Evolutionary conservation across 2,113 vertebrate genomes (phyloP), one percentile per base, ranked within the genome.

Genomic region (Chloropsis cyanopogon): DNA sequence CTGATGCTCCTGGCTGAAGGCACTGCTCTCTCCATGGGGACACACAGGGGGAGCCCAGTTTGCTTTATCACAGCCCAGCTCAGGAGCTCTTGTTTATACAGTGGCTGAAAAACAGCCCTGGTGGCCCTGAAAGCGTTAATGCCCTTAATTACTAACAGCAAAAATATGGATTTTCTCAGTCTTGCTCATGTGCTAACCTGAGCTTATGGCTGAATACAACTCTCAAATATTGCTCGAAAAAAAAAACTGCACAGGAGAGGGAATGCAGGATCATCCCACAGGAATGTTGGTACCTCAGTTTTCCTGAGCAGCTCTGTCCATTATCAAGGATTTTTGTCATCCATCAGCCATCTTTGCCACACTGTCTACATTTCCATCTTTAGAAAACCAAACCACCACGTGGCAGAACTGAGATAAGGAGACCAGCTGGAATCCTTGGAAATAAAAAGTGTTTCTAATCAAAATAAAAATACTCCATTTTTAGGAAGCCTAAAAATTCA

Each of bases 281-380:
- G 23, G 12, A 72, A 39, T 0, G 0, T 7, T 17, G 16, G 20
- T 35, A 15, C 9, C 16, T 33, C 39, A 8, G 0, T 63, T 68
- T 37, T 39, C 61, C 82, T 78, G 19, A 47, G 60, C 39, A 86
- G 13, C 9, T 83, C 19, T 14, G 9, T 10, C 33, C 44, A 18
- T 44, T 68, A 41, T 14, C 64, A 23, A 0, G 1, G 9, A 20
- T 18, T 22, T 76, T 37, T 46, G 37, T 19, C 46, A 26, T 4
- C 46, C 47, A 14, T 15, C 54, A n/a, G 4, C 16, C 17, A 31
- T 8, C 35, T 65, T 31, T 33, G 46, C 29, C 50, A 29, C 4
- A 1, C 39, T 7, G 4, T n/a, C 61, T 26, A 2, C 5, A 11
- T 37, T 88, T 71, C 82, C 9, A 6, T 44, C 71, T 77, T 53